A percentile compares a stretch with the other conserved stretches of the same genome.
These are phyloP conservation scores for human DNA, from an alignment of 2,113 vertebrate genomes.

Conservation along the genomic window GRCh38 chr18:38363001-38363500, in stretches of 20 bases:
- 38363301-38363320: neutral
- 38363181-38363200: too few species aligned
- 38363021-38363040: neutral
- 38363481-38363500: neutral
- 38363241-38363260: neutral
- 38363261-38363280: neutral
- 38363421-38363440: neutral
- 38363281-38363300: neutral
- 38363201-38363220: neutral
- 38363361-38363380: neutral
- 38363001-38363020: neutral
- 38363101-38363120: neutral
- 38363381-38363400: neutral
- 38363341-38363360: neutral
- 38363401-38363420: neutral
- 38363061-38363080: rapidly evolving
- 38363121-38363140: neutral
- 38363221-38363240: neutral
- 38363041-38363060: neutral
- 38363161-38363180: too few species aligned
- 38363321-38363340: neutral
- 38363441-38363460: neutral
- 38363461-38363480: neutral
- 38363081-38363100: neutral
- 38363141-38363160: too few species aligned